Evolutionary conservation across 1,140 invertebrate genomes (phyloP).

Genomic region (Drosophila serrata): DNA sequence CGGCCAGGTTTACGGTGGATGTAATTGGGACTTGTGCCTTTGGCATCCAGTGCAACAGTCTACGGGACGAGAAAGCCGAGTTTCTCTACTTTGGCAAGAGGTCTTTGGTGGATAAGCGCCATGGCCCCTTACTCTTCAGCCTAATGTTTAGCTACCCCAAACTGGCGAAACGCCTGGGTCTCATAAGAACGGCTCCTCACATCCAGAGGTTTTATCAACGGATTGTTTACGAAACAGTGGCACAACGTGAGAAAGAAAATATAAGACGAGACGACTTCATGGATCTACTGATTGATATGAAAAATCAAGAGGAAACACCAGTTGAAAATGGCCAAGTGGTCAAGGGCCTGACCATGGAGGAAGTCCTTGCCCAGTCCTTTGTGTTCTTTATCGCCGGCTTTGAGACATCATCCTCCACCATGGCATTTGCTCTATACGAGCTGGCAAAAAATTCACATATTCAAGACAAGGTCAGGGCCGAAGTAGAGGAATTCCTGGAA

Average conservation of each 20-base stretch:
- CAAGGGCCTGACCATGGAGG: slow-evolving; percentile 55
- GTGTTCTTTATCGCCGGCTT: slow-evolving; percentile 87
- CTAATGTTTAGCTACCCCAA: slow-evolving; percentile 5
- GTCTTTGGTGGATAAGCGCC: slow-evolving; percentile 58
- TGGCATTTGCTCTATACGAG: slow-evolving; percentile 87
- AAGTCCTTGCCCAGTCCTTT: slow-evolving; percentile 69
- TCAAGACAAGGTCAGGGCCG: slow-evolving; percentile 87
- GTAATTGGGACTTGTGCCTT: slow-evolving; percentile 88
- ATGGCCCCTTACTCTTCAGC: slow-evolving; percentile 6
- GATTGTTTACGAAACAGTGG: slow-evolving; percentile 85
- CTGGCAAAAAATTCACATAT: slow-evolving; percentile 87
- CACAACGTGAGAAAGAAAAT: slow-evolving; percentile 85
- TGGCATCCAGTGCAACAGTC: slow-evolving; percentile 87
- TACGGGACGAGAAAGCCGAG: slow-evolving; percentile 85
- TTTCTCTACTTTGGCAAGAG: slow-evolving; percentile 77
- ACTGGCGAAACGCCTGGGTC: slow-evolving; percentile 69
- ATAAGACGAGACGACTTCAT: slow-evolving; percentile 86
- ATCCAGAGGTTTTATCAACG: slow-evolving; percentile 86
- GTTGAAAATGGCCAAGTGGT: slow-evolving; percentile 38
- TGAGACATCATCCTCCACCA: slow-evolving; percentile 88
- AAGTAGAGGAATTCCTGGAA: slow-evolving; percentile 86
- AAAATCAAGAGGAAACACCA: slow-evolving; percentile 46
- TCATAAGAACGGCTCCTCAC: slow-evolving; percentile 62
- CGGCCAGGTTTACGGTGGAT: slow-evolving; percentile 78
- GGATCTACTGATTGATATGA: slow-evolving; percentile 87